Evolutionary conservation across 2,797 vertebrate species (phyloP), one percentile per base, ranked within the genome.

Genomic region (Rhinophrynus dorsalis): DNA sequence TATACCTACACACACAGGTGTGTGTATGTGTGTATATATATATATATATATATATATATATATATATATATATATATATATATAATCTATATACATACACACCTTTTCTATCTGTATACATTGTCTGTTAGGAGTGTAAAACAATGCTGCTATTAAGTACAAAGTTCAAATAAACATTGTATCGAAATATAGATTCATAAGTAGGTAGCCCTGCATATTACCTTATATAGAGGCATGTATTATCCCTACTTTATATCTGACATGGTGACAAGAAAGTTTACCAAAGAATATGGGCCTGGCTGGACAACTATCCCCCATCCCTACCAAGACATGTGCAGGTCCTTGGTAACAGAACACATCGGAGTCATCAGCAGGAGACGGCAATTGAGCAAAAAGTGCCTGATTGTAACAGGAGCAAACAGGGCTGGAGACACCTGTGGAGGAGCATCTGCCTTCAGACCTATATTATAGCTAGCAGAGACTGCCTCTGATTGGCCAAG

Each of bases 401-500:
- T 90, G 92, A 90, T 91, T 92, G 90, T 90, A 91, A 89, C 85
- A 84, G 86, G 86, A 86, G 91, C 91, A 57, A 63, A 55, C 21
- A 85, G 90, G 92, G 92, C 92, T 89, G 81, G 86, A 89, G 91
- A 90, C 90, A 93, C 93, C 91, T 92, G 89, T 94, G 94, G 92
- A 88, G 89, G 85, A 91, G 90, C 6, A 15, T 86, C 90, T 90
- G 92, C 89, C 92, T 93, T 89, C 92, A 92, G 92, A 90, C 91
- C 94, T 93, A 93, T 97, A 94, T 96, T 97, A 96, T 98, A 97
- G 93, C 92, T 91, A 92, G 91, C 92, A 94, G 93, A 88, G 92
- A 90, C 90, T 94, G 91, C 85, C 92, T 88, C 94, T 97, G 94
- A 97, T 98, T 98, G 95, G 96, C 91, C 93, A 86, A 84, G 84